These are phyloP conservation scores for Liolophura sinensis DNA, from an alignment of 1,140 invertebrate genomes.

Conservation along the genomic window DNA sequence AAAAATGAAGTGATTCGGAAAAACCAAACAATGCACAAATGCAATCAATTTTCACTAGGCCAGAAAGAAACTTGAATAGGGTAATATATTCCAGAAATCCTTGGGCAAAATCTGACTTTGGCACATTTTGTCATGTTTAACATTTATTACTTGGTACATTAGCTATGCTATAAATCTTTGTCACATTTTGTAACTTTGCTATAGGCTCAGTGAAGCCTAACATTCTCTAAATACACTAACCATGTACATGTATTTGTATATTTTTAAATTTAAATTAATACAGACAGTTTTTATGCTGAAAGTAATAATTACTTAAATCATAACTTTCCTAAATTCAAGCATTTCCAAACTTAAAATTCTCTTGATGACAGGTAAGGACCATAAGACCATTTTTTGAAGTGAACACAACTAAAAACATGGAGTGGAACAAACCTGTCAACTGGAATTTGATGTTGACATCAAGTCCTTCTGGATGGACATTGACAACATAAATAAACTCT, in stretches of 20 bases:
- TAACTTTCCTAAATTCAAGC: not conserved
- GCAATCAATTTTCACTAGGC: not conserved
- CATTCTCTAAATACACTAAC: no score
- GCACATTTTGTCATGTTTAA: not conserved
- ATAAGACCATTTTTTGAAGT: not conserved
- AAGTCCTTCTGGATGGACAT: conserved; percentile 38
- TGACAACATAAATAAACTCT: conserved; percentile 40
- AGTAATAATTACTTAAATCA: no score
- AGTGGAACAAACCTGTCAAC: conserved; percentile 36
- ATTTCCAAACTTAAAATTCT: not conserved
- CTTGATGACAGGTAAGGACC: not conserved
- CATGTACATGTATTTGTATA: no score
- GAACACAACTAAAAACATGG: not conserved
- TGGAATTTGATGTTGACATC: conserved; percentile 52
- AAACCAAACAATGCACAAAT: conserved; percentile 2
- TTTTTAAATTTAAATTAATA: no score
- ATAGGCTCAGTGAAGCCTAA: no score
- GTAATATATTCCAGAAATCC: not conserved
- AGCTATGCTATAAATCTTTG: no score
- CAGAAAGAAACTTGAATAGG: not conserved
- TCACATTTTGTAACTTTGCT: no score
- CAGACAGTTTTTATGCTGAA: no score
- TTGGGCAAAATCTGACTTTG: not conserved
- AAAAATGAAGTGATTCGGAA: conserved; percentile 15
- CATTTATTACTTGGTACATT: not conserved